Evolutionary conservation across 2,113 vertebrate species (phyloP), one percentile per base, ranked within the genome.

Genomic region (Lophochroa leadbeateri): DNA sequence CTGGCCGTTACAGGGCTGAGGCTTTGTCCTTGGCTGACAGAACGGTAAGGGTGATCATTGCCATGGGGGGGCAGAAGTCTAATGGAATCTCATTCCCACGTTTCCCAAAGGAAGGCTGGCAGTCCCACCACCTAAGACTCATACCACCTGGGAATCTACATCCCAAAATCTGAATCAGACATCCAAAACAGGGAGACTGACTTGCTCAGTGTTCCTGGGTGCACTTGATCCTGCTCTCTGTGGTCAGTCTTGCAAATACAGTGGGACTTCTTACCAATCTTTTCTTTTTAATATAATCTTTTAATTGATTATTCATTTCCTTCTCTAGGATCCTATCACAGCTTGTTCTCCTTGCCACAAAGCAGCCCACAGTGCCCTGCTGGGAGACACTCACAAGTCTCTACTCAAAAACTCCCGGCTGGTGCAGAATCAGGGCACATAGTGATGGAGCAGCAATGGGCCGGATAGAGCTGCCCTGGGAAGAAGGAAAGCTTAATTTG

Each of bases 21-120:
- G 63, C 27, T 83, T 55, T 92, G 86, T 92, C 92, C 94, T 86
- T 9, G 37, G 8, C 6, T 78, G 88, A 82, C 88, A 64, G 19
- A 50, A 57, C 24, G 67, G 69, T 50, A 55, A 88, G 37, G 58
- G 50, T 8, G 33, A 33, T 17, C 35, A 4, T 25, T 91, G 29
- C 23, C 13, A 7, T 37, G 37, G 35, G 19, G 20, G 25, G 52
- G 23, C 27, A 88, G 65, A 37, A 33, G 31, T 91, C 49, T 82
- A 3, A 43, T 12, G 46, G 52, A 67, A 13, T 68, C 64, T 68
- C 10, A 15, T 41, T 46, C 58, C 44, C 19, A 6, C 8, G 17
- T 39, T 69, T 85, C 49, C 50, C 74, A 53, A 61, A 90, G 37
- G 39, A 75, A 70, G 8, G 23, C 16, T 49, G 28, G 16, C 33